Conservation (phyloP, 2,888 invertebrate genomes). For the Caenorhabditis afra region DNA sequence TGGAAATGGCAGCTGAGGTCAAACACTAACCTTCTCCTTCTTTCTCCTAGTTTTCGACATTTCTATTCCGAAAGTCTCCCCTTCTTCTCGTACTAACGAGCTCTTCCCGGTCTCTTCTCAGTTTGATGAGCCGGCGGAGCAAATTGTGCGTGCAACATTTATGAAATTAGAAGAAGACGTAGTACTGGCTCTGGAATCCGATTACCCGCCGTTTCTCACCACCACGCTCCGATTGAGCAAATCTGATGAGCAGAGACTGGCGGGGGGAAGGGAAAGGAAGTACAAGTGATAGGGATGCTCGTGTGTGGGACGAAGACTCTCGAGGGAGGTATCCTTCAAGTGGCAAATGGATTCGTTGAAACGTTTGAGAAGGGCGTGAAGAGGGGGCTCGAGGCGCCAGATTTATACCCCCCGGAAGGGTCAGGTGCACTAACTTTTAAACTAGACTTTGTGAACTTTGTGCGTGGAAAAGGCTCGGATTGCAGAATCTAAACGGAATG, state of each 20-base stretch:
- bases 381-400: neutral
- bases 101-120: neutral
- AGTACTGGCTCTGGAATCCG: slow-evolving; percentile 6
- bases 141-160: slow-evolving; percentile 45
- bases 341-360: neutral
- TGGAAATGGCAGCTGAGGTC: too few species aligned
- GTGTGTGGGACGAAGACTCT: slow-evolving; percentile 2
- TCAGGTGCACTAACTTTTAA: neutral
- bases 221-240: neutral
- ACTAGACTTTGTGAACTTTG: neutral
- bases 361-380: neutral
- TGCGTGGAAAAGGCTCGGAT: neutral
- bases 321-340: slow-evolving; percentile 41
- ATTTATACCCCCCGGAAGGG: too few species aligned
- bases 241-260: slow-evolving; percentile 19
- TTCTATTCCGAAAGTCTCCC: too few species aligned
- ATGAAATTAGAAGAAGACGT: slow-evolving; percentile 40
- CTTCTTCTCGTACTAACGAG: too few species aligned
- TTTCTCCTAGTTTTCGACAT: too few species aligned
- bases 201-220: slow-evolving; percentile 3
- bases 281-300: slow-evolving; percentile 33
- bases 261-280: neutral
- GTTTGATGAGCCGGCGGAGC: slow-evolving; percentile 22
- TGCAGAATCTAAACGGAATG: neutral
- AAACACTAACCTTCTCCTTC: too few species aligned